Base-by-base conservation (phyloP, 2,797 vertebrate species). In the Kryptolebias ocellatus region DNA sequence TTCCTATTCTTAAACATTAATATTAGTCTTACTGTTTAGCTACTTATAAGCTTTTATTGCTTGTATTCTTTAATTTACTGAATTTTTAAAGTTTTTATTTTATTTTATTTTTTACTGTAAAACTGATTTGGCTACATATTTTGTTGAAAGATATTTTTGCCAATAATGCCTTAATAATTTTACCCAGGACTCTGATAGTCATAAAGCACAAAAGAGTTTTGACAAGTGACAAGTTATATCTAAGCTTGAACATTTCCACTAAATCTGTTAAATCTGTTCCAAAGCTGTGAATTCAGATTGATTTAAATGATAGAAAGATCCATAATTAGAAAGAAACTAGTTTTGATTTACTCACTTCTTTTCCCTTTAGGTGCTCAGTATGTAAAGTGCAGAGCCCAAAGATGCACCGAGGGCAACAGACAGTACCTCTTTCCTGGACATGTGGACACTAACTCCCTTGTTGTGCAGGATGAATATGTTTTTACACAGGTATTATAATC, bases 401-500 rank as follows among this genome's bases (percentile, higher is more conserved):
- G 95, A 53, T 99, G 97, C 70, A 91, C 94, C 0, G 97, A 98
- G 62, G 95, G 94, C 49, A 94, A 94, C 58, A 92, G 92, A 68
- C 96, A 87, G 20, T 95, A 95, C 52, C 95, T 96, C 0, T 99
- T 98, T 63, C 93, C 94, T 0, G 95, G 95, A 55, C 91, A 95
- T 64, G 96, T 98, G 18, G 97, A 98, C 60, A 92, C 94, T 87
- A 98, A 96, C 86, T 99, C 97, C 10, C 90, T 99, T 17, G 97
- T 99, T 2, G 97, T 99, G 66, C 97, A 99, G 88, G 97, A 99
- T 75, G 95, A 97, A 78, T 99, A 97, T 47, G 95, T 99, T 84
- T 99, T 99, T 91, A 95, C 97, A 67, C 97, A 99, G 96, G 97
- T 99, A 91, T 11, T 17, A 27, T 39, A 49, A 27, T 51, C 52